Conservation (phyloP, 2,888 invertebrate genomes). For the Cosmopolites sordidus region DNA sequence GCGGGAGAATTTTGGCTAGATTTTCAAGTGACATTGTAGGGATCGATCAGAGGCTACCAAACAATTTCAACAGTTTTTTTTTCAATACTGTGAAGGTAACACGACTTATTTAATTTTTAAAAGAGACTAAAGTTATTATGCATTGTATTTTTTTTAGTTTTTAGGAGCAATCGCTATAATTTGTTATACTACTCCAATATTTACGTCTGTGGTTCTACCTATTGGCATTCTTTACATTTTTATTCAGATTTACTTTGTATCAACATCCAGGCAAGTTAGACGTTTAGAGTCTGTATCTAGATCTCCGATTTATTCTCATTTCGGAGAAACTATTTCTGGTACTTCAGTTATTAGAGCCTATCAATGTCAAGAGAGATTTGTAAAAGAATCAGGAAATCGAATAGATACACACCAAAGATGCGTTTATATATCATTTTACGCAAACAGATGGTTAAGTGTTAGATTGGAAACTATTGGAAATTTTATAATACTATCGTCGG, state of each 20-base stretch:
- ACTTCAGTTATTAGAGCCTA: slow-evolving; percentile 52
- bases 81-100: slow-evolving; percentile 12
- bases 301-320: slow-evolving; percentile 56
- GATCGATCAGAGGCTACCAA: slow-evolving; percentile 59
- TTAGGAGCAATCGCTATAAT: slow-evolving; percentile 29
- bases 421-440: slow-evolving; percentile 51
- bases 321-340: slow-evolving; percentile 50
- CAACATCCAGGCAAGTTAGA: slow-evolving; percentile 54
- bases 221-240: slow-evolving; percentile 40
- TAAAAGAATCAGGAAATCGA: slow-evolving; percentile 51
- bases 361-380: slow-evolving; percentile 49
- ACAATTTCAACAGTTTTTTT: slow-evolving; percentile 19
- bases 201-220: slow-evolving; percentile 41
- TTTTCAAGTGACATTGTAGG: slow-evolving; percentile 72
- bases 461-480: slow-evolving; percentile 53
- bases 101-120: too few species aligned
- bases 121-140: not conserved
- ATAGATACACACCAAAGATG: slow-evolving; percentile 55
- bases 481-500: slow-evolving; percentile 54
- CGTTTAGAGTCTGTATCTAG: slow-evolving; percentile 52
- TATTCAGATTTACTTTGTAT: slow-evolving; percentile 51
- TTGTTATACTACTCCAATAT: slow-evolving; percentile 38
- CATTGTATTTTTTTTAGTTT: slow-evolving; percentile 19
- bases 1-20: slow-evolving; percentile 69
- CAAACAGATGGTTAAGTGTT: slow-evolving; percentile 51